Evolutionary conservation across 2,113 vertebrate genomes (phyloP).

Genomic region (Corythornis cristatus): DNA sequence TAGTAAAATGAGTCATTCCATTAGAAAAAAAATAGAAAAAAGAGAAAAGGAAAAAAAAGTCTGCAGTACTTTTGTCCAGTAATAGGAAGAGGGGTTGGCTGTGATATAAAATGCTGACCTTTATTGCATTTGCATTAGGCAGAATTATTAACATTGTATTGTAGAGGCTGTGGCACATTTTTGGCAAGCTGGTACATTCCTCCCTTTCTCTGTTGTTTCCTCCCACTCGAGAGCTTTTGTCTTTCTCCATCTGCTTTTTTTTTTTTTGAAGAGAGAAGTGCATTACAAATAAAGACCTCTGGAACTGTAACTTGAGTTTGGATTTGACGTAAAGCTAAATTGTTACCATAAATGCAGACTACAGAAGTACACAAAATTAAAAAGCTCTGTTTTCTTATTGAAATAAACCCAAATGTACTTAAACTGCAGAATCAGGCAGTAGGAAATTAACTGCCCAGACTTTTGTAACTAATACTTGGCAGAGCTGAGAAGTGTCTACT

Average conservation of each 20-base stretch:
- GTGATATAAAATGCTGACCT: conserved; percentile 19
- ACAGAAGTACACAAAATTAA: not conserved
- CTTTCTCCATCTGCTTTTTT: conserved; percentile 37
- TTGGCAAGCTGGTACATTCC: conserved; percentile 63
- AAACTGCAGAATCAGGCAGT: not conserved
- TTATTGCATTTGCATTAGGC: conserved; percentile 46
- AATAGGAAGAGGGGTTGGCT: conserved; percentile 20
- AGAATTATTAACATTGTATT: conserved; percentile 51
- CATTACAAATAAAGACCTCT: not conserved
- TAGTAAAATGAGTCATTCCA: not conserved
- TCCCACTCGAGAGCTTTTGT: conserved; percentile 59
- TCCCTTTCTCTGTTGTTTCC: conserved; percentile 32
- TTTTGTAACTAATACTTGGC: not conserved
- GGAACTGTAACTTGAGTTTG: not conserved
- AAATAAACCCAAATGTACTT: not conserved
- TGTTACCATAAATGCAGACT: not conserved
- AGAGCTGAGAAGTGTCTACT: not conserved
- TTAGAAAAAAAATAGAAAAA: not conserved
- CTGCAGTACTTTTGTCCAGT: not conserved
- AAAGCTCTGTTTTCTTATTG: not conserved
- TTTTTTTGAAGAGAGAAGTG: conserved; percentile 31
- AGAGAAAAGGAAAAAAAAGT: not conserved
- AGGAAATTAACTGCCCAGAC: not conserved
- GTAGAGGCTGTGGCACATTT: conserved; percentile 50
- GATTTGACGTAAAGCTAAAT: not conserved